Evolutionary conservation across 2,888 invertebrate genomes (phyloP).

Genomic region (Subacronicta megacephala): DNA sequence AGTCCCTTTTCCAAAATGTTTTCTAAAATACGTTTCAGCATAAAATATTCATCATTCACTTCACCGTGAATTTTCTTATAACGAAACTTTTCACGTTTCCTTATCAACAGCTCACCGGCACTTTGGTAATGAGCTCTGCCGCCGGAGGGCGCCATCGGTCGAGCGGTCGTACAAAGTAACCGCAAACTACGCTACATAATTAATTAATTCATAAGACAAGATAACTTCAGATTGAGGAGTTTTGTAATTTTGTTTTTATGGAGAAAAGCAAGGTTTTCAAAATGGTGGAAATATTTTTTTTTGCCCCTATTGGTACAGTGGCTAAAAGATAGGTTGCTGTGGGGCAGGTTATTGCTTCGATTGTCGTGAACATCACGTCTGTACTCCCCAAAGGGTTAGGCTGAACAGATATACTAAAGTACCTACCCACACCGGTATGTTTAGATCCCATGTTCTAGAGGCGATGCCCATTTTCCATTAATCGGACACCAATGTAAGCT

Average conservation of each 20-base stretch:
- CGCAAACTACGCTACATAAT: slow-evolving; percentile 22
- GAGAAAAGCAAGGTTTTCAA: neutral
- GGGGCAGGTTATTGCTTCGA: no score
- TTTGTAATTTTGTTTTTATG: slow-evolving; percentile 6
- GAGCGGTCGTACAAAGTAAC: slow-evolving; percentile 9
- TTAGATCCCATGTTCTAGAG: no score
- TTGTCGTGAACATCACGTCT: no score
- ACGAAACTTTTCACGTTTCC: slow-evolving; percentile 23
- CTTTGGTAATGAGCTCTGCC: slow-evolving; percentile 27
- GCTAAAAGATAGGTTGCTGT: no score
- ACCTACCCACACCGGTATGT: no score
- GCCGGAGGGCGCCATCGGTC: slow-evolving; percentile 41
- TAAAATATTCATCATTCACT: slow-evolving; percentile 44
- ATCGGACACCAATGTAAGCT: no score
- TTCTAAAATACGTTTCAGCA: slow-evolving; percentile 19
- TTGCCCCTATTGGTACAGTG: no score
- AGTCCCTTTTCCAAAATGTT: slow-evolving; percentile 21
- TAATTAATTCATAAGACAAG: slow-evolving; percentile 59
- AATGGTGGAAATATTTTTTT: no score
- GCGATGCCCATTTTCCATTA: no score
- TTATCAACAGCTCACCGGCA: slow-evolving; percentile 34
- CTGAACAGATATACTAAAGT: no score
- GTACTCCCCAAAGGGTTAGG: no score
- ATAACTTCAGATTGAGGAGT: slow-evolving; percentile 14
- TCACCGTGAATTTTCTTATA: slow-evolving; percentile 11